A percentile compares a stretch with the other conserved stretches of the same genome.
These are phyloP conservation scores for Megaustenia siamemsis DNA, from an alignment of 2,888 invertebrate genomes.

Conservation along the genomic window DNA sequence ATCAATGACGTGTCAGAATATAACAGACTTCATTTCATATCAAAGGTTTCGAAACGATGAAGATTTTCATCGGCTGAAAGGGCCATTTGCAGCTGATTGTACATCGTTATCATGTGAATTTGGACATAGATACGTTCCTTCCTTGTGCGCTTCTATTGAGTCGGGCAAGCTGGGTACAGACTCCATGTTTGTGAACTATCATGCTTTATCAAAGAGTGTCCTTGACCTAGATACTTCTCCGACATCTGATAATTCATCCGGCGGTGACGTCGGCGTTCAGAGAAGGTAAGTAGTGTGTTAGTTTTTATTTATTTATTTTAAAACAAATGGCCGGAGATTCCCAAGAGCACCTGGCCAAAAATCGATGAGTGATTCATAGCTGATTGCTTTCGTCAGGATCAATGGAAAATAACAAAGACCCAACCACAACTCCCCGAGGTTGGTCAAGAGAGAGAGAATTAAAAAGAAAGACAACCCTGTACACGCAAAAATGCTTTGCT, in stretches of 20 bases:
- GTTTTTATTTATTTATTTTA: conserved; percentile 57
- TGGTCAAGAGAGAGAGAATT: too few relatives aligned
- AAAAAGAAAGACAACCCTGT: too few relatives aligned
- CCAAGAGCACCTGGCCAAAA: too few relatives aligned
- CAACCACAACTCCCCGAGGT: too few relatives aligned
- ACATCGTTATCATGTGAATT: background rate
- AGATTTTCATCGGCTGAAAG: background rate
- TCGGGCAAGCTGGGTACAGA: background rate
- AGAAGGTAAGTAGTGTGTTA: conserved; percentile 64
- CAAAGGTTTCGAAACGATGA: background rate
- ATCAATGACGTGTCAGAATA: background rate
- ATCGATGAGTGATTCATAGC: too few relatives aligned
- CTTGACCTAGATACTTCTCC: background rate
- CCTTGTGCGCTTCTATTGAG: background rate
- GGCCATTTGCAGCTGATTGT: background rate
- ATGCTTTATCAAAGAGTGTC: background rate
- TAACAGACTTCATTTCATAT: background rate
- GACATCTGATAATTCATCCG: conserved; percentile 45
- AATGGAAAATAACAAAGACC: too few relatives aligned
- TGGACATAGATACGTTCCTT: background rate
- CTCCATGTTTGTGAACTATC: background rate
- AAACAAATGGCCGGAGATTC: too few relatives aligned
- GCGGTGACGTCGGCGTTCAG: conserved; percentile 67
- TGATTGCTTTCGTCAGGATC: too few relatives aligned
- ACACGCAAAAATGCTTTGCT: too few relatives aligned